These are phyloP conservation scores for Euura lappo DNA, from an alignment of 1,140 invertebrate genomes.

Conservation along the genomic window DNA sequence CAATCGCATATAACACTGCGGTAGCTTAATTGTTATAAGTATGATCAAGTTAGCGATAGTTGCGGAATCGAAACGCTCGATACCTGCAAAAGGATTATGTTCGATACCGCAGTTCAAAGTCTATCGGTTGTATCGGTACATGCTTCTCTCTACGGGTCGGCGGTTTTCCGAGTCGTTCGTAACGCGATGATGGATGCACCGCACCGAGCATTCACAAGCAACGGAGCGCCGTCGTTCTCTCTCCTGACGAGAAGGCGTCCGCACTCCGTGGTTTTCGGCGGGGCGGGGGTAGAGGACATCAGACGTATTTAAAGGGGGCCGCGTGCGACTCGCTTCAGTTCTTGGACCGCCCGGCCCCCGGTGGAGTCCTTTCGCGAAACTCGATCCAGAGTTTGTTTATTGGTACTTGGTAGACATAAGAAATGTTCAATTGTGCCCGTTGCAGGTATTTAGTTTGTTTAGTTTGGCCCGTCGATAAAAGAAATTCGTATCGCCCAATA, in stretches of 20 bases:
- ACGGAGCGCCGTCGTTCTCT: not conserved
- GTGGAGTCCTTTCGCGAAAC: constrained; percentile 30
- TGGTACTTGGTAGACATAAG: no score
- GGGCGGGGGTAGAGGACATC: constrained; percentile 44
- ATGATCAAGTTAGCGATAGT: no score
- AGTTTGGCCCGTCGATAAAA: no score
- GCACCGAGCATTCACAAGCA: not conserved
- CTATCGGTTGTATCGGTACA: no score
- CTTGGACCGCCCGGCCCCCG: constrained; percentile 47
- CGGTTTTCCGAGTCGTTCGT: not conserved
- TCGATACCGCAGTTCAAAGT: no score
- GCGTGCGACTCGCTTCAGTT: constrained; percentile 53
- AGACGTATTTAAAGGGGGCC: constrained; percentile 58
- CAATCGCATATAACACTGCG: no score
- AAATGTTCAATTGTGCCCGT: no score
- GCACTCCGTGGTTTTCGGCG: not conserved
- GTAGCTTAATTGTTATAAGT: no score
- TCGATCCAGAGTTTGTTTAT: not conserved
- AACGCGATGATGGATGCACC: constrained; percentile 4
- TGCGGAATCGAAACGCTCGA: no score
- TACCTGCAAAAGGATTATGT: no score
- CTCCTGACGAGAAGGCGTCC: not conserved
- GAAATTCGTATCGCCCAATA: no score
- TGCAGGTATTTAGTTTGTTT: no score
- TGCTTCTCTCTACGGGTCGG: not conserved